These are phyloP conservation scores for Carollia perspicillata DNA, from an alignment of 2,113 vertebrate genomes.

Conservation along the genomic window DNA sequence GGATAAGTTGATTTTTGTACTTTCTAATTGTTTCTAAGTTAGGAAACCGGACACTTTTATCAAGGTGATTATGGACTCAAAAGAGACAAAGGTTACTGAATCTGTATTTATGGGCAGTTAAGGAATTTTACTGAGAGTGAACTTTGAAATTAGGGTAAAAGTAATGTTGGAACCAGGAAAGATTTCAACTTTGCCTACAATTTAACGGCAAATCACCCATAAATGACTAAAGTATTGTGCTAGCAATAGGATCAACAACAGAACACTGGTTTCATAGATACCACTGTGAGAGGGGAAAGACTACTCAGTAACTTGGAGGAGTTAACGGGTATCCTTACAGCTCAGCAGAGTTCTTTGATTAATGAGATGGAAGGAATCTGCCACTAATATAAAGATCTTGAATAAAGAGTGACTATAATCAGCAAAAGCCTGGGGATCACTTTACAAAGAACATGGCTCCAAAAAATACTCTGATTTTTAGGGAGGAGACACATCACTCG, in stretches of 20 bases:
- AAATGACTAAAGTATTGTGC: not conserved
- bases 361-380: not conserved
- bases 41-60: not conserved
- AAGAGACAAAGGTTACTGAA: conserved; percentile 13
- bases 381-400: not conserved
- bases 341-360: not conserved
- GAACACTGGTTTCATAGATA: not conserved
- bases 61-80: not conserved
- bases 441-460: not conserved
- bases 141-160: conserved; percentile 2
- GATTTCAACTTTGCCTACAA: not conserved
- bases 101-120: not conserved
- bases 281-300: not conserved
- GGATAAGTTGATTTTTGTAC: not conserved
- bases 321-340: not conserved
- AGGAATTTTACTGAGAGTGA: not conserved
- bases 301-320: not conserved
- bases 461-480: not conserved
- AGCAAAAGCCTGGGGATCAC: not conserved
- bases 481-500: not conserved
- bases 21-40: not conserved
- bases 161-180: not conserved
- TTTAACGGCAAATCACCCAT: not conserved
- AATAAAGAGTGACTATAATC: not conserved
- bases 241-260: not conserved